These are phyloP conservation scores for Dicerorhinus sumatrensis DNA, from an alignment of 2,113 vertebrate species.

Conservation along the genomic window DNA sequence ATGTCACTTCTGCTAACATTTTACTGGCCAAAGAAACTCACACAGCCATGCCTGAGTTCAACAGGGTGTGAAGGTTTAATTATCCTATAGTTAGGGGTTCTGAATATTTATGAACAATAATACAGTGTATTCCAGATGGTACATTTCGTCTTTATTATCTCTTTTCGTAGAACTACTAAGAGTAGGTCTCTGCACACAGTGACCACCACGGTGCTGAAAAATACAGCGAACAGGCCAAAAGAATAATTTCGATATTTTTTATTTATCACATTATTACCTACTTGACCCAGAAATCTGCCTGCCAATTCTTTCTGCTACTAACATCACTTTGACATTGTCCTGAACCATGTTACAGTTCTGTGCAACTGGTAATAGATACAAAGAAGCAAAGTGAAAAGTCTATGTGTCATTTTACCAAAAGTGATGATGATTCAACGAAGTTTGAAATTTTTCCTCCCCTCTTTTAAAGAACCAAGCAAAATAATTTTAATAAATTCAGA, in stretches of 20 bases:
- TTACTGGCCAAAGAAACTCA: slow-evolving; percentile 18
- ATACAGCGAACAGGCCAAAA: background rate
- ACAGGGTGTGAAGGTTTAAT: background rate
- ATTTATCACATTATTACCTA: background rate
- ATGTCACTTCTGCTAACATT: background rate
- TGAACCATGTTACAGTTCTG: background rate
- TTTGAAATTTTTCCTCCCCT: background rate
- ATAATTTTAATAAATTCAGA: background rate
- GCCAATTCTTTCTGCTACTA: background rate
- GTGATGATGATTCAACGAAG: background rate
- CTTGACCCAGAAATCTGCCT: background rate
- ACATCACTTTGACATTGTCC: background rate
- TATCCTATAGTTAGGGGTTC: background rate
- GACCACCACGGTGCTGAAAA: background rate
- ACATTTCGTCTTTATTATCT: slow-evolving; percentile 2
- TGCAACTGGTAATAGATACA: background rate
- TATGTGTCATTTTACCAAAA: background rate
- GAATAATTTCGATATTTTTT: background rate
- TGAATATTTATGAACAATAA: slow-evolving; percentile 32
- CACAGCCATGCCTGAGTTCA: background rate
- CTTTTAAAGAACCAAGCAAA: background rate
- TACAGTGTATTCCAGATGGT: background rate
- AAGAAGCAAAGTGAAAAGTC: background rate
- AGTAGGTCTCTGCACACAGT: background rate
- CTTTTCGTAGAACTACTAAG: background rate